A percentile compares a stretch with the other conserved stretches of the same genome.
Evolutionary conservation across 1,140 invertebrate genomes (phyloP).

Genomic region (Macrobrachium rosenbergii): DNA sequence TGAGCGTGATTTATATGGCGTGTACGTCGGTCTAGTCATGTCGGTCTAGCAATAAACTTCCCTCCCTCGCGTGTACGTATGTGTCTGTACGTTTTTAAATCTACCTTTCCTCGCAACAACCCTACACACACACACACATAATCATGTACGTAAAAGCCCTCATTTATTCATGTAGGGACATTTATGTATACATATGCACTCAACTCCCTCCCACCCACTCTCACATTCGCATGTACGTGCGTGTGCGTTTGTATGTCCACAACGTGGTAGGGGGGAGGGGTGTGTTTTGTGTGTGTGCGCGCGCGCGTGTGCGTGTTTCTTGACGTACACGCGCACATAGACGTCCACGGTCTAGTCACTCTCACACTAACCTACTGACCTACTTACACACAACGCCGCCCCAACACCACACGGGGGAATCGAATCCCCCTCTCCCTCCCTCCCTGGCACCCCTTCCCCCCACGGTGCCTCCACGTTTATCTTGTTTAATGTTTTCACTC

Average conservation of each 20-base stretch:
- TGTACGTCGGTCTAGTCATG: no score
- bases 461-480: no score
- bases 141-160: background rate
- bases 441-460: no score
- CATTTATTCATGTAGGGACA: background rate
- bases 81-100: no score
- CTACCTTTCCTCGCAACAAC: background rate
- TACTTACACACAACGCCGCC: conserved; percentile 41
- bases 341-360: conserved; percentile 51
- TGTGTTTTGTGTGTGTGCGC: conserved; percentile 16
- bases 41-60: no score
- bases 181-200: background rate
- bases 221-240: conserved; percentile 15
- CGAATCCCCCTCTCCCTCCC: background rate
- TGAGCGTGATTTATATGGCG: no score
- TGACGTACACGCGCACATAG: conserved; percentile 38
- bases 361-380: conserved; percentile 60
- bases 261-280: background rate
- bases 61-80: no score
- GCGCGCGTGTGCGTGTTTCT: conserved; percentile 47
- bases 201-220: no score
- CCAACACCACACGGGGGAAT: conserved; percentile 39
- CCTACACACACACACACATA: background rate
- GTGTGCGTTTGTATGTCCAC: conserved; percentile 46
- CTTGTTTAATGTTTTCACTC: no score